A percentile compares a stretch with the other conserved stretches of the same genome.
phyloP scores from a whole-genome alignment of 2,113 vertebrate species.

The Agelaius tricolor region DNA sequence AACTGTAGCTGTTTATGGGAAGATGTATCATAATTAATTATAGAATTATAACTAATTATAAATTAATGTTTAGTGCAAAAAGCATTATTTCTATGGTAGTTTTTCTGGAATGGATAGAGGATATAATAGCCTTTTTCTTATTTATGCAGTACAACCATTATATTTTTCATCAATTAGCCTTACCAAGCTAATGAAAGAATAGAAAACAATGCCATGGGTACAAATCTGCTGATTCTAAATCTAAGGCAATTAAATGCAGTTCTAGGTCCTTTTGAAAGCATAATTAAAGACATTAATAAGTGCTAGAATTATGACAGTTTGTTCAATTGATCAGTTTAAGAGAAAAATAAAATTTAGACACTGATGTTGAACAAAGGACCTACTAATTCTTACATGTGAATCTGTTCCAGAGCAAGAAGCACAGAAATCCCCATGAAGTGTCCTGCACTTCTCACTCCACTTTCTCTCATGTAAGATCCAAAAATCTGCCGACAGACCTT shows the following conservation, averaged over 20 bases:
- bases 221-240: background rate
- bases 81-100: background rate
- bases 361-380: background rate
- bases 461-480: background rate
- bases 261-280: background rate
- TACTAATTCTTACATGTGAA: background rate
- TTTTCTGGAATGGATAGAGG: background rate
- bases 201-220: background rate
- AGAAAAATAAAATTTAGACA: background rate
- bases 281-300: background rate
- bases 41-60: background rate
- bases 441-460: background rate
- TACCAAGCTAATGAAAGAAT: background rate
- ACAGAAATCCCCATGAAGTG: background rate
- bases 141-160: background rate
- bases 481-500: background rate
- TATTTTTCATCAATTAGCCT: background rate
- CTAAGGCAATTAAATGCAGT: background rate
- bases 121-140: background rate
- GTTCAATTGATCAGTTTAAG: background rate
- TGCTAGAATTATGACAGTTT: background rate
- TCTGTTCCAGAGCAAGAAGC: background rate
- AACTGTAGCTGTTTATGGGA: background rate
- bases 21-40: background rate
- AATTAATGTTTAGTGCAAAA: background rate